A percentile compares a stretch with the other conserved stretches of the same genome.
Evolutionary conservation across 2,888 invertebrate species (phyloP).

Genomic region (Chymomyza amoena): DNA sequence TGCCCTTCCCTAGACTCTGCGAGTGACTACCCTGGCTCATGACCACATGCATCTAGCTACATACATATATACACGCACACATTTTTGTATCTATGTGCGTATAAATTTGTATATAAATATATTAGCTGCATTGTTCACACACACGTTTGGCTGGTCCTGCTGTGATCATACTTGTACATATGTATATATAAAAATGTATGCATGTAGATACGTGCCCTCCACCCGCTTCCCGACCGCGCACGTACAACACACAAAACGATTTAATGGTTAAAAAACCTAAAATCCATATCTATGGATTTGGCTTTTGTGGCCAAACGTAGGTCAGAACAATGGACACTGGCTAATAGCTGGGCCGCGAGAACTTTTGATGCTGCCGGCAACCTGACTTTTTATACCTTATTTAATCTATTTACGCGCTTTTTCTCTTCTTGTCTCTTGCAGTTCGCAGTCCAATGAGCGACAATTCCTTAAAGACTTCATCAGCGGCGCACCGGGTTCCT

Average conservation of each 20-base stretch:
- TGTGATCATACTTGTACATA: neutral
- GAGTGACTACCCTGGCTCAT: neutral
- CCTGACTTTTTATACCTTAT: neutral
- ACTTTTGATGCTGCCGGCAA: neutral
- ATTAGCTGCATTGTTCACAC: neutral
- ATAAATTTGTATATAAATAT: neutral
- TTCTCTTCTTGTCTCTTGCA: slow-evolving; percentile 76
- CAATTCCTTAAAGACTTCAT: slow-evolving; percentile 96
- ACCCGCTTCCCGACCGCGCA: neutral
- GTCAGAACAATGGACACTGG: neutral
- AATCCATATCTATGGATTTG: slow-evolving; percentile 6
- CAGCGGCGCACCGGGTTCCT: slow-evolving; percentile 88
- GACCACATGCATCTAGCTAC: neutral
- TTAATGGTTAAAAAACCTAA: no score
- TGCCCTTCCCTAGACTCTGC: no score
- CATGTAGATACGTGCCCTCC: neutral
- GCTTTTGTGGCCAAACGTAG: slow-evolving; percentile 3
- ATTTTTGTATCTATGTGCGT: slow-evolving; percentile 2
- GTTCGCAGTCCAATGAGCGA: slow-evolving; percentile 92
- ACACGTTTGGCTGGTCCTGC: neutral
- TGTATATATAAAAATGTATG: neutral
- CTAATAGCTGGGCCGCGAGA: neutral
- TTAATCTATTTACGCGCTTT: slow-evolving; percentile 1
- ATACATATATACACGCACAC: slow-evolving; percentile 1
- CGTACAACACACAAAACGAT: neutral